Conservation (phyloP, 1,140 invertebrate species). For the Sesamia nonagrioides region DNA sequence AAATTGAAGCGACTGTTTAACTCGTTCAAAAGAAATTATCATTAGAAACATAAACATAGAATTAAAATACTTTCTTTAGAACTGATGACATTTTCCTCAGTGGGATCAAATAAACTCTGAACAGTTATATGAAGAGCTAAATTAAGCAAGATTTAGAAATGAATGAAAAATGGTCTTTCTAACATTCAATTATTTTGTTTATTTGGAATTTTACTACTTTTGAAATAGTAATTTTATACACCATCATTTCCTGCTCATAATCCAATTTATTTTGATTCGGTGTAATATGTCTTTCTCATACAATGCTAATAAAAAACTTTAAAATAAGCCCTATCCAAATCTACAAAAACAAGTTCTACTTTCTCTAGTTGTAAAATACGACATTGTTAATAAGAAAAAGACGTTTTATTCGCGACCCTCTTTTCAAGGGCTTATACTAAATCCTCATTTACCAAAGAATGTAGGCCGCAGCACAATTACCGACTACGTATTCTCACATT, state of each 20-base stretch:
- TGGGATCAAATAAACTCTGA: not conserved
- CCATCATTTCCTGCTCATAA: no score
- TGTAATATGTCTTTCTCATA: no score
- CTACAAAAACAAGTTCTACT: no score
- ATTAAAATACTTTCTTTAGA: slow-evolving; percentile 31
- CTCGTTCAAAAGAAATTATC: slow-evolving; percentile 21
- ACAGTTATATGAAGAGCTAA: not conserved
- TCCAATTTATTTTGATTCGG: no score
- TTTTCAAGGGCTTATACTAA: slow-evolving; percentile 7
- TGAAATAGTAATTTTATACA: no score
- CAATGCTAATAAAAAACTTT: no score
- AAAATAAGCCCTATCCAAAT: no score
- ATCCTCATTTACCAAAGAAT: not conserved
- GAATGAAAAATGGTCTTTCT: no score
- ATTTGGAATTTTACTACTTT: no score
- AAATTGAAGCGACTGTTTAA: not conserved
- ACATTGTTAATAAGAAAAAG: not conserved
- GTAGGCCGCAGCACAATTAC: slow-evolving; percentile 13
- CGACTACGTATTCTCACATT: slow-evolving; percentile 4
- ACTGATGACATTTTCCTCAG: not conserved
- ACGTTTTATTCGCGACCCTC: not conserved
- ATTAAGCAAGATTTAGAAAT: not conserved
- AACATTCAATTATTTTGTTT: no score
- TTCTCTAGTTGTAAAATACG: no score
- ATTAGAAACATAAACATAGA: slow-evolving; percentile 10